Evolutionary conservation across 1,140 invertebrate genomes (phyloP), one percentile per base, ranked within the genome.

Genomic region (Planococcus citri): DNA sequence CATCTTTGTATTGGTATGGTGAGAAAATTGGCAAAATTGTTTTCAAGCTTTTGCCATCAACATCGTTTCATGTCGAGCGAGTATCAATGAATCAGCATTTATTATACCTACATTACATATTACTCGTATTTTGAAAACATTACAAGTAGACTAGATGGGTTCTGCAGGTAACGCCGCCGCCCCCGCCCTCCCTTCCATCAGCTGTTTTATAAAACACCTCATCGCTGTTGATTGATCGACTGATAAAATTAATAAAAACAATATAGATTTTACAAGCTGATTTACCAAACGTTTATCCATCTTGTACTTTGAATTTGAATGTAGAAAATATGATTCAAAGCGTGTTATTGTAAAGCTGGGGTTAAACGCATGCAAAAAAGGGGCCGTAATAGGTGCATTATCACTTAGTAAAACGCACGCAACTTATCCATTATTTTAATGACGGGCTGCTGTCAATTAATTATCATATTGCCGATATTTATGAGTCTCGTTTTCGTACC

Each of bases 341-440:
- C 60, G 60, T 64, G 60, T 64, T 64, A 27, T 64, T 64, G 2
- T 25, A 64, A 25, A 64, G 9, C 24, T 24, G 25, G 60, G 60
- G 60, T 64, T 64, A 64, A 64, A 64, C 60, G 25, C 25, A 64
- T 64, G 60, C 25, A 64, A 24, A 64, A 25, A 12, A n/a, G 57
- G 20, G 60, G 60, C 25, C 22, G 22, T 64, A 64, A 64, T 64
- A 64, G 21, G 9, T 27, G 25, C 60, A 64, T 64, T 64, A 64
- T 64, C 60, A 64, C 60, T 64, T 64, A 64, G 60, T 64, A 22
- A 64, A 64, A 24, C 60, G 60, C 60, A 64, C 60, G 60, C 60
- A 64, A 64, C 60, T 64, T 64, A 64, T 64, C 60, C 60, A 64
- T 64, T 64, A 64, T 64, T 64, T 25, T 64, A 64, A 64, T 64